phyloP scores from a whole-genome alignment of 2,888 invertebrate species.

The Macrosiphum euphorbiae region DNA sequence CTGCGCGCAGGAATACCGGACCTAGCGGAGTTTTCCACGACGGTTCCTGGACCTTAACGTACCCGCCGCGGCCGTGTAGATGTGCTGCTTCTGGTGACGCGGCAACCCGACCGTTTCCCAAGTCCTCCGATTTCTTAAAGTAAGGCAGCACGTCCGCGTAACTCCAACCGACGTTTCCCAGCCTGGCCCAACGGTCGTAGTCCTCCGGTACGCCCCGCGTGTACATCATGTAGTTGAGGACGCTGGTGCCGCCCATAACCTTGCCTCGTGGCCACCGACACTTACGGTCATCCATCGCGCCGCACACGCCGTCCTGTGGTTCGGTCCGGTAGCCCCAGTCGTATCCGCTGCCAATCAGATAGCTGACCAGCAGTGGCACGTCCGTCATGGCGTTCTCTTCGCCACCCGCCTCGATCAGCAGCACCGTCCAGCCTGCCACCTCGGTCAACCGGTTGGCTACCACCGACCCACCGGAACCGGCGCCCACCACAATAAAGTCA shows the following conservation, averaged over 20 bases:
- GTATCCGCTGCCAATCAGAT: constrained; percentile 68
- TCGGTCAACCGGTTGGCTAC: constrained; percentile 73
- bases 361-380: constrained; percentile 71
- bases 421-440: constrained; percentile 71
- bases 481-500: constrained; percentile 73
- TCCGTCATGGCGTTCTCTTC: constrained; percentile 72
- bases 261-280: constrained; percentile 72
- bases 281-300: constrained; percentile 68
- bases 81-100: constrained; percentile 74
- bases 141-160: constrained; percentile 85
- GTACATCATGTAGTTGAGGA: constrained; percentile 74
- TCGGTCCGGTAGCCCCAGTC: constrained; percentile 72
- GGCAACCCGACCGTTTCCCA: constrained; percentile 77
- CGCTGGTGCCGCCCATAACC: constrained; percentile 73
- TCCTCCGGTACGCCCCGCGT: constrained; percentile 73
- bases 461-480: constrained; percentile 74
- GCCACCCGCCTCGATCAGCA: constrained; percentile 72
- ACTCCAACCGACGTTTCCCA: constrained; percentile 88
- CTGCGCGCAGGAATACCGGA: constrained; percentile 81
- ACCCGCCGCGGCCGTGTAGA: constrained; percentile 81
- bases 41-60: constrained; percentile 83
- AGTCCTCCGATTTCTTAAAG: constrained; percentile 88
- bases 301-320: constrained; percentile 70
- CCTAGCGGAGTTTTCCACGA: constrained; percentile 89
- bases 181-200: constrained; percentile 73